phyloP scores from a whole-genome alignment of 2,888 invertebrate species.

The Graphium colonna region DNA sequence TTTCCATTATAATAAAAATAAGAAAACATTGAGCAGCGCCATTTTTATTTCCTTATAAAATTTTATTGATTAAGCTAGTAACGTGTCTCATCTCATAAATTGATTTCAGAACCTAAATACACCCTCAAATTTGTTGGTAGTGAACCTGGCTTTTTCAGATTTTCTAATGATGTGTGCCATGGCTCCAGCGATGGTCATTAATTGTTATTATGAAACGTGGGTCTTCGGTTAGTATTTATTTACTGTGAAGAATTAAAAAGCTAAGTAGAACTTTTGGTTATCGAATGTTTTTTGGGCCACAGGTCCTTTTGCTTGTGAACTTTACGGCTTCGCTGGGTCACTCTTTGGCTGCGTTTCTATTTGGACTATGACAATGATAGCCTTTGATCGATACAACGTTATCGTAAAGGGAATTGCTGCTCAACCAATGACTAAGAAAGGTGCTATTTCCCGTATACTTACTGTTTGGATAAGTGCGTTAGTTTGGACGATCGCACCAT shows the following conservation, averaged over 20 bases:
- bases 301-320: conserved; percentile 91
- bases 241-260: background rate
- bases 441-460: conserved; percentile 87
- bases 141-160: conserved; percentile 95
- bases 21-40: too few relatives aligned
- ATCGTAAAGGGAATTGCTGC: conserved; percentile 92
- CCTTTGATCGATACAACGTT: conserved; percentile 93
- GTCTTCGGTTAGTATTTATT: conserved; percentile 78
- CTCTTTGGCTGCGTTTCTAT: conserved; percentile 94
- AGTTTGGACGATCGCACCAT: conserved; percentile 90
- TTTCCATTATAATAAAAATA: too few relatives aligned
- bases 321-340: conserved; percentile 93
- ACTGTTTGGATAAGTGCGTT: conserved; percentile 88
- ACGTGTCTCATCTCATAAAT: background rate
- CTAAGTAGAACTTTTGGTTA: background rate
- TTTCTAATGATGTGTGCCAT: conserved; percentile 93
- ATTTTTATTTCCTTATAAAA: background rate
- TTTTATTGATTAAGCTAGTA: background rate
- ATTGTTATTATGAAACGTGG: conserved; percentile 89
- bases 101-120: conserved; percentile 87
- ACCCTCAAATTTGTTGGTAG: conserved; percentile 93
- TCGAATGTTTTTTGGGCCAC: conserved; percentile 16
- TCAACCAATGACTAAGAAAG: conserved; percentile 89
- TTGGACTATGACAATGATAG: conserved; percentile 85
- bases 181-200: conserved; percentile 91